Evolutionary conservation across 2,888 invertebrate species (phyloP).

Genomic region (Xestia rhomboidea): DNA sequence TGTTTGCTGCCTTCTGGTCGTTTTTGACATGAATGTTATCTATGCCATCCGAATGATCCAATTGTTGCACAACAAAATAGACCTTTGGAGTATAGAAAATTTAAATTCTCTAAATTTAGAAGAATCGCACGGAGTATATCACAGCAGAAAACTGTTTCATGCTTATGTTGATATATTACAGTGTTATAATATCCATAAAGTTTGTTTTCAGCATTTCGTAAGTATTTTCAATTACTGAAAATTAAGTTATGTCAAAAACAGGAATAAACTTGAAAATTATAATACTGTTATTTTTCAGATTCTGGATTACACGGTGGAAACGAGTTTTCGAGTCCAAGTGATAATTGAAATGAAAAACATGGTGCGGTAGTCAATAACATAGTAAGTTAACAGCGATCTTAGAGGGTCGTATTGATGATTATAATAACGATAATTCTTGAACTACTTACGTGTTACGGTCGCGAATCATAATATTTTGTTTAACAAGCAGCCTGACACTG

Average conservation of each 20-base stretch:
- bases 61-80: constrained; percentile 8
- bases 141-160: constrained; percentile 10
- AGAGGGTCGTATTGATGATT: no score
- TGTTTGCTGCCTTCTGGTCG: not conserved
- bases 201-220: constrained; percentile 22
- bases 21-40: constrained; percentile 14
- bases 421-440: no score
- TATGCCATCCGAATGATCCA: constrained; percentile 17
- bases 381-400: no score
- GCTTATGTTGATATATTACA: constrained; percentile 23
- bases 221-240: not conserved
- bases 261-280: no score
- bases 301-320: constrained; percentile 3
- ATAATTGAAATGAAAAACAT: not conserved
- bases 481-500: no score
- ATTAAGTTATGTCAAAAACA: not conserved
- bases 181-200: constrained; percentile 16
- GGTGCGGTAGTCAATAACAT: no score
- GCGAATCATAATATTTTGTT: no score
- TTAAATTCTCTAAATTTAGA: not conserved
- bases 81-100: not conserved
- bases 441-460: no score
- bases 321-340: not conserved
- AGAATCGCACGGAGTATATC: not conserved
- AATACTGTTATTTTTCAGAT: constrained; percentile 5